phyloP scores from a whole-genome alignment of 2,113 vertebrate genomes.

The Accipiter virgatus region DNA sequence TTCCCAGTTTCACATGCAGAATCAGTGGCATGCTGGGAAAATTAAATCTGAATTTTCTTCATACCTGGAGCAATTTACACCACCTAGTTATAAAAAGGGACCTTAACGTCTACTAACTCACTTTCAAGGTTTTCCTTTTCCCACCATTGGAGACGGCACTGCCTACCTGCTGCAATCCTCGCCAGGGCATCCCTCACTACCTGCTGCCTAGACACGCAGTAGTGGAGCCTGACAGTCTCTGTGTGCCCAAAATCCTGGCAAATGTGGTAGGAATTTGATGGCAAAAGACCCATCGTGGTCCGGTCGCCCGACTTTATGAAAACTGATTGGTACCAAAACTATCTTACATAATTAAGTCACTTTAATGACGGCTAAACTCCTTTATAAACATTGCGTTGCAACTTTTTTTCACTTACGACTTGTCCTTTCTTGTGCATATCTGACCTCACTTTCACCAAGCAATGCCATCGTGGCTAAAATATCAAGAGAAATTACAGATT shows the following conservation, averaged over 20 bases:
- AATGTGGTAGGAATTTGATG: background rate
- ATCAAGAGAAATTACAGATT: background rate
- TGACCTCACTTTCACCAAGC: background rate
- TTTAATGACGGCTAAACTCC: background rate
- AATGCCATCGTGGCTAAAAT: background rate
- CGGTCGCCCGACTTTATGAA: background rate
- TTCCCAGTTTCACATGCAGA: background rate
- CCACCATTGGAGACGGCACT: background rate
- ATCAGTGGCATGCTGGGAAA: background rate
- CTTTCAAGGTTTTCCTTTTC: background rate
- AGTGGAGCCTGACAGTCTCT: background rate
- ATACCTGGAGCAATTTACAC: background rate
- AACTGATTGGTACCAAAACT: background rate
- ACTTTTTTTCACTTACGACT: background rate
- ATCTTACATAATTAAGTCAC: background rate
- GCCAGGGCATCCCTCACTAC: background rate
- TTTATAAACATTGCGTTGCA: background rate
- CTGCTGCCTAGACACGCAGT: accelerated
- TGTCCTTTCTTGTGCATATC: background rate
- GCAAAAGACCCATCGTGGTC: background rate
- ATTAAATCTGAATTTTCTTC: background rate
- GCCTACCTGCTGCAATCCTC: background rate
- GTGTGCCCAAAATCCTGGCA: background rate
- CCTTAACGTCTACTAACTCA: background rate
- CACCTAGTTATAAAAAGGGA: background rate